Percentiles rank a stretch among this genome's conserved stretches.
Conservation (phyloP, 2,797 vertebrate species). For the Argyrosomus regius region DNA sequence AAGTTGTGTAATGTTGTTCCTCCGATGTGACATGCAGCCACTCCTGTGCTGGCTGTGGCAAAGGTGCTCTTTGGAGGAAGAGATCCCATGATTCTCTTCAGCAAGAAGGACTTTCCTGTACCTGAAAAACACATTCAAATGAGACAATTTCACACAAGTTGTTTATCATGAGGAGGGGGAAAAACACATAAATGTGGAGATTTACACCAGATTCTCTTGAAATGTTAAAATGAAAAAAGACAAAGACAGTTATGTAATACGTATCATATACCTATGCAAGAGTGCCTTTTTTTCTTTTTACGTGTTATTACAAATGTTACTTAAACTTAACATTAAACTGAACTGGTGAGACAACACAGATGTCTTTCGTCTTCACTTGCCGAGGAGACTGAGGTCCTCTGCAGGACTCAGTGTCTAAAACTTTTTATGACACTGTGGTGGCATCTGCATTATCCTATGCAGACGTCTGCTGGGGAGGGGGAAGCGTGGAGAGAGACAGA, state of each 20-base stretch:
- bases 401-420: too few species aligned
- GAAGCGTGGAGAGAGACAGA: too few species aligned
- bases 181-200: not conserved
- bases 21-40: constrained; percentile 95
- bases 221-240: not conserved
- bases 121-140: constrained; percentile 78
- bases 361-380: too few species aligned
- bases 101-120: constrained; percentile 95
- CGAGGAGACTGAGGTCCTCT: too few species aligned
- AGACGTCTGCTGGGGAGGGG: too few species aligned
- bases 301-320: not conserved
- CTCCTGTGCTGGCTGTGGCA: constrained; percentile 95
- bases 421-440: too few species aligned
- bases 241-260: not conserved
- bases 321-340: too few species aligned
- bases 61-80: constrained; percentile 94
- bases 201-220: not conserved
- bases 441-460: too few species aligned
- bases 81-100: constrained; percentile 94
- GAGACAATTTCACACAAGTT: not conserved
- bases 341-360: too few species aligned
- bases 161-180: not conserved
- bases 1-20: constrained; percentile 95
- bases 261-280: rapidly evolving
- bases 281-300: not conserved